Base-by-base conservation (phyloP, 2,797 vertebrate genomes). In the Hephaestus fuliginosus region DNA sequence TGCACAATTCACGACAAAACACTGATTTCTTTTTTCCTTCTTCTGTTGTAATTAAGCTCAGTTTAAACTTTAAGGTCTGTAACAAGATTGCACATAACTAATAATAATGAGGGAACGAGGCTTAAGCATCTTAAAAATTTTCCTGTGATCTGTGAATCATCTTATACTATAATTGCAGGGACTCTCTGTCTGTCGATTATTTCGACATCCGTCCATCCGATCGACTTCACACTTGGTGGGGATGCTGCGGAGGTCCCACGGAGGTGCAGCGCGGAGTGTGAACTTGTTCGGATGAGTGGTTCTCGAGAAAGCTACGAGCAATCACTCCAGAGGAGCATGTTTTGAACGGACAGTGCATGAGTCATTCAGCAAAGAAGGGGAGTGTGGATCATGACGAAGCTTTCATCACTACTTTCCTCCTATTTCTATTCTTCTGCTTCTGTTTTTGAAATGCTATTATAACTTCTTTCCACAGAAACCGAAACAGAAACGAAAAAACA, bases 1-100 rank as follows among this genome's bases (percentile, higher is more conserved):
- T 44, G 78, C 71, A 68, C 69, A 48, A 48, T 48, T 66, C 56
- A 62, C 53, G 30, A 75, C 25, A 30, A 49, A 76, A 63, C 61
- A 62, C 4, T 9, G 14, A 3, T 39, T 3, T 51, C 2, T 10
- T 39, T 28, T 15, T 8, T 6, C 57, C 36, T 46, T 28, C 15
- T 65, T 62, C 18, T 0, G 2, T 8, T 53, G 7, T 33, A 48
- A 52, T 30, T 53, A 12, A 41, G 15, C 67, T 51, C 5, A 36
- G 25, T 18, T 57, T 1, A 39, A 53, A 56, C 2, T n/a, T 33
- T 1, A 18, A 69, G 15, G 20, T 63, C 18, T 48, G 15, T 44
- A 20, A 2, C 5, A 33, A 22, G 44, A 4, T 18, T 17, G 17
- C 20, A 44, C 20, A 63, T 12, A 73, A 56, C 15, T 2, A 28